Evolutionary conservation across 2,888 invertebrate genomes (phyloP).

Genomic region (Pasiphila rectangulata): DNA sequence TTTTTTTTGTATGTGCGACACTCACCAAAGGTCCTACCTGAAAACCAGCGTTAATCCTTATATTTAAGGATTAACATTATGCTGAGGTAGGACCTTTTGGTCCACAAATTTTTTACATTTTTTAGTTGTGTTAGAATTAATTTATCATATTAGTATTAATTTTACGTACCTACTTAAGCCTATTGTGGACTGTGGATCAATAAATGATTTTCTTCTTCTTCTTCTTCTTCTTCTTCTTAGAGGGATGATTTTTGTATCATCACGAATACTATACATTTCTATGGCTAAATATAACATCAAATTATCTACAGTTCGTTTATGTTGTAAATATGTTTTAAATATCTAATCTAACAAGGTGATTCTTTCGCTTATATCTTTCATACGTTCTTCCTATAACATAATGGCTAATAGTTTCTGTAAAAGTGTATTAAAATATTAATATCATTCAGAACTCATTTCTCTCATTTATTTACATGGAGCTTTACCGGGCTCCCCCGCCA

Average conservation of each 20-base stretch:
- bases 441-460: constrained; percentile 72
- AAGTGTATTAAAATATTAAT: constrained; percentile 74
- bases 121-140: too few relatives aligned
- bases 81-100: too few relatives aligned
- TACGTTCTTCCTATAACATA: constrained; percentile 48
- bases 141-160: too few relatives aligned
- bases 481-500: constrained; percentile 34
- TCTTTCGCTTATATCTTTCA: constrained; percentile 48
- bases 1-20: too few relatives aligned
- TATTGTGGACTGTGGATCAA: too few relatives aligned
- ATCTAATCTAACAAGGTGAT: constrained; percentile 49
- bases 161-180: too few relatives aligned
- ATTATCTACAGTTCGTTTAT: constrained; percentile 52
- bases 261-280: constrained; percentile 43
- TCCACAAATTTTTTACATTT: too few relatives aligned
- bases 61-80: too few relatives aligned
- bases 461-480: constrained; percentile 53
- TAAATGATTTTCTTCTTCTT: too few relatives aligned
- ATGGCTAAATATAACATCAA: constrained; percentile 37
- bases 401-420: constrained; percentile 62
- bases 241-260: constrained; percentile 43
- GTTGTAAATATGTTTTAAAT: constrained; percentile 50
- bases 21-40: too few relatives aligned
- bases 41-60: too few relatives aligned
- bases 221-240: too few relatives aligned